phyloP scores from a whole-genome alignment of 2,113 vertebrate species.

The Phrynosoma blainvillii region DNA sequence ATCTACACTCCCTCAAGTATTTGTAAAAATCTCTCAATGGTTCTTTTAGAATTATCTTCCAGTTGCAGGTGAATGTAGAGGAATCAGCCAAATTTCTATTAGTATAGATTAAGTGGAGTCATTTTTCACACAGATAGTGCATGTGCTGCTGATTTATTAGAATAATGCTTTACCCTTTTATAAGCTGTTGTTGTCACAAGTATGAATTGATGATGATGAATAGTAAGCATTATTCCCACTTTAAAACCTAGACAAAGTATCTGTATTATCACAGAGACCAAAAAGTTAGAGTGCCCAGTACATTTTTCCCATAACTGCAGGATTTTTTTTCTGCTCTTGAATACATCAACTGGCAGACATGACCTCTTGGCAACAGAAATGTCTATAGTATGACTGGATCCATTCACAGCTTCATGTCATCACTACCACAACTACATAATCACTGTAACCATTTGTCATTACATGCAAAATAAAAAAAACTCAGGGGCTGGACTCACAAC shows the following conservation, averaged over 20 bases:
- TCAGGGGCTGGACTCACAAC: too few species aligned
- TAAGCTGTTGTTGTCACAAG: conserved; percentile 3
- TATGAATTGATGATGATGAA: background rate
- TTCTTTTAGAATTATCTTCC: background rate
- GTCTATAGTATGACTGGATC: background rate
- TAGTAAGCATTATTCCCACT: background rate
- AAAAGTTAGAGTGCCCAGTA: background rate
- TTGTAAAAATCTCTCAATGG: background rate
- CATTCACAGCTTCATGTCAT: background rate
- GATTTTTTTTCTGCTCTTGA: background rate
- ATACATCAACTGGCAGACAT: background rate
- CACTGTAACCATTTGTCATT: background rate
- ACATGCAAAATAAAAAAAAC: background rate
- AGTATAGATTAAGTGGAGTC: background rate
- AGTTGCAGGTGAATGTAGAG: background rate
- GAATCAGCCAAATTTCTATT: conserved; percentile 12
- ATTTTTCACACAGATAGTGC: conserved; percentile 15
- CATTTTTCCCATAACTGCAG: background rate
- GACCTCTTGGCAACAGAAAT: background rate
- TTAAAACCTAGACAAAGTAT: background rate
- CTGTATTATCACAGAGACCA: background rate
- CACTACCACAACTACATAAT: background rate
- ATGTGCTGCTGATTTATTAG: background rate
- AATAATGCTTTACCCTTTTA: background rate
- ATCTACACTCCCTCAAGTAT: background rate